These are phyloP conservation scores for Anastrepha ludens DNA, from an alignment of 1,140 invertebrate species.

Conservation along the genomic window DNA sequence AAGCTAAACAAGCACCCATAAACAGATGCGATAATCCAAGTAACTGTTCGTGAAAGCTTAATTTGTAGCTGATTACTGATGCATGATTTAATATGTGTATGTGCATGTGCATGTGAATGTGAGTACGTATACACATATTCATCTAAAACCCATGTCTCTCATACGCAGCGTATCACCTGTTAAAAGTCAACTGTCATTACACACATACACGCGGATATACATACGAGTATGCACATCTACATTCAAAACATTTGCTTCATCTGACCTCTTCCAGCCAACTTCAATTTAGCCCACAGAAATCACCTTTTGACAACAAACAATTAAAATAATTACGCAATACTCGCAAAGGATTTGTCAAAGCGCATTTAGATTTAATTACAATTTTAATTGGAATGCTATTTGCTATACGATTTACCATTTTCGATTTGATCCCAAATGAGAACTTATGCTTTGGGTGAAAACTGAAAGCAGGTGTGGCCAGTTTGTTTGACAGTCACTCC, in stretches of 20 bases:
- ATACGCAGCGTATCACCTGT: background rate
- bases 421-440: constrained; percentile 8
- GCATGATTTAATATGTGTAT: background rate
- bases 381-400: constrained; percentile 67
- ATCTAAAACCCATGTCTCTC: background rate
- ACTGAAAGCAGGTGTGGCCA: constrained; percentile 27
- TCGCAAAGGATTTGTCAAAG: constrained; percentile 67
- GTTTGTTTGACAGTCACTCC: constrained; percentile 29
- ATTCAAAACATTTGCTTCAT: background rate
- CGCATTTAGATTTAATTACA: constrained; percentile 63
- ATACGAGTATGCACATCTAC: background rate
- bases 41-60: too few relatives aligned
- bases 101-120: background rate
- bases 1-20: too few relatives aligned
- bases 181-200: background rate
- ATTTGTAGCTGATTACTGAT: background rate
- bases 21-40: too few relatives aligned
- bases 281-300: background rate
- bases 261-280: background rate
- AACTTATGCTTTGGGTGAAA: background rate
- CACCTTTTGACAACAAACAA: constrained; percentile 72
- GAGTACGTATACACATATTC: background rate
- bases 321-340: constrained; percentile 72
- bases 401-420: constrained; percentile 54
- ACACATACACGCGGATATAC: background rate